Conservation (phyloP, 2,797 vertebrate species). For the Anableps anableps region DNA sequence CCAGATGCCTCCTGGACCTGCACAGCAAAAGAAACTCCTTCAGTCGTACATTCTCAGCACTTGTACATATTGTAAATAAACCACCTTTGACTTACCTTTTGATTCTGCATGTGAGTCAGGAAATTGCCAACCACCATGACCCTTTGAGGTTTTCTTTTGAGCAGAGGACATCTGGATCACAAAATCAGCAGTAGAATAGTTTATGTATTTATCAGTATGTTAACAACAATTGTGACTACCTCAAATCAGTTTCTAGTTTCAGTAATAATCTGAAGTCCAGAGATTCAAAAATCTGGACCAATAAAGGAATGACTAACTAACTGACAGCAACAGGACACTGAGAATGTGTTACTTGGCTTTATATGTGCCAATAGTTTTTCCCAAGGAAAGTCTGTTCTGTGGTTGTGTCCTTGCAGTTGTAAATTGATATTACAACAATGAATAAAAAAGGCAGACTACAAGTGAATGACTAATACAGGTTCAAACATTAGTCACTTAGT, state of each 20-base stretch:
- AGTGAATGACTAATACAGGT: conserved; percentile 37
- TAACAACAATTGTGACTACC: background rate
- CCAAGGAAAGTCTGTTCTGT: background rate
- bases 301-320: background rate
- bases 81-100: too few relatives aligned
- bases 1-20: too few relatives aligned
- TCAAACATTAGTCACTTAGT: conserved; percentile 35
- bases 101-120: too few relatives aligned
- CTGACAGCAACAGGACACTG: background rate
- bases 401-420: conserved; percentile 16
- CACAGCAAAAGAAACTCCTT: too few relatives aligned
- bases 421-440: conserved; percentile 32
- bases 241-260: background rate
- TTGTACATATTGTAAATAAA: too few relatives aligned
- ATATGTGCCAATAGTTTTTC: background rate
- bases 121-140: too few relatives aligned
- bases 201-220: background rate
- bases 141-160: too few relatives aligned
- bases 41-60: too few relatives aligned
- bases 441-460: conserved; percentile 7
- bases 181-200: background rate
- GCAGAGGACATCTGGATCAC: background rate
- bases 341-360: background rate
- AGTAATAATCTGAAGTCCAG: background rate
- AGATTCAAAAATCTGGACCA: background rate